phyloP scores from a whole-genome alignment of 2,888 invertebrate species.

The Dicyrtomina minuta region DNA sequence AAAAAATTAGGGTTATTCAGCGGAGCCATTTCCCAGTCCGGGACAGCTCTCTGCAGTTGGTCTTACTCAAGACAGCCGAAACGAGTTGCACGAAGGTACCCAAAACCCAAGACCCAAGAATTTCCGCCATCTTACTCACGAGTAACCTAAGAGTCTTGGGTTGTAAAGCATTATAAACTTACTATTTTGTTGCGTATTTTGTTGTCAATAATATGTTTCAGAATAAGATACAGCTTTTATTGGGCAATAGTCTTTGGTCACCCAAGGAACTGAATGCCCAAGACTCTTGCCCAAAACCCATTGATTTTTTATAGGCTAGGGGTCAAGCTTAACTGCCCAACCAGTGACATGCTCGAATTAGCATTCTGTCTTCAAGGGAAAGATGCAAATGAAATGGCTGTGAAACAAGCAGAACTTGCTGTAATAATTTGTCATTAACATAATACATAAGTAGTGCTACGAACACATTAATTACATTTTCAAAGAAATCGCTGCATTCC shows the following conservation, averaged over 20 bases:
- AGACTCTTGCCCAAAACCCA: background rate
- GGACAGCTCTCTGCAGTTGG: constrained; percentile 56
- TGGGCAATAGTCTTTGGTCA: too few species aligned
- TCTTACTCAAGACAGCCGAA: constrained; percentile 62
- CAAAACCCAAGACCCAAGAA: too few species aligned
- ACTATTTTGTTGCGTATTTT: too few species aligned
- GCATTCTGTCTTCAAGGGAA: constrained; percentile 54
- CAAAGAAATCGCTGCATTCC: background rate
- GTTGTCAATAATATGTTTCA: too few species aligned
- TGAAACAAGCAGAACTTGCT: constrained; percentile 44
- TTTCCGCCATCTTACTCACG: too few species aligned
- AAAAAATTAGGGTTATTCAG: constrained; percentile 57
- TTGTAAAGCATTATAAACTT: too few species aligned
- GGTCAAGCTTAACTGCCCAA: constrained; percentile 50
- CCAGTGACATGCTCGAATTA: constrained; percentile 56
- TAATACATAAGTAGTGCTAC: too few species aligned
- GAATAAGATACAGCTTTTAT: too few species aligned
- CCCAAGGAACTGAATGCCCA: too few species aligned
- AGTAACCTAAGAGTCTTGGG: too few species aligned
- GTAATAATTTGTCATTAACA: constrained; percentile 33
- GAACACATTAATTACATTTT: too few species aligned
- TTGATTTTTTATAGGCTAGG: constrained; percentile 33
- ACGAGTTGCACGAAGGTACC: constrained; percentile 57
- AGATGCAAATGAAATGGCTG: constrained; percentile 56
- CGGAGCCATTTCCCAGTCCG: constrained; percentile 58